Evolutionary conservation across 2,888 invertebrate species (phyloP), one percentile per base, ranked within the genome.

Genomic region (Unio pictorum): DNA sequence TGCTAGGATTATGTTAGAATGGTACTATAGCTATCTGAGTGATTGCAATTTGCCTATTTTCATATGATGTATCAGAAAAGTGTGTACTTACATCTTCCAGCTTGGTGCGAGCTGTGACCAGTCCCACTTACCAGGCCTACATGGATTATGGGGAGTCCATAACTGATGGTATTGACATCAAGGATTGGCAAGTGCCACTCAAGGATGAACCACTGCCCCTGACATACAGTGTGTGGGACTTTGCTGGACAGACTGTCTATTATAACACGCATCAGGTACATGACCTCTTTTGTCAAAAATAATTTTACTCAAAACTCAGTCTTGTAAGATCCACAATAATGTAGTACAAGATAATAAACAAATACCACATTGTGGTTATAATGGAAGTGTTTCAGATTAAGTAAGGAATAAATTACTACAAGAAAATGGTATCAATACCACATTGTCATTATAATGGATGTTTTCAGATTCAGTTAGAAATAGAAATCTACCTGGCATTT

Each of bases 141-240:
- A 72, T 80, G 60, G 78, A 82, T 71, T 73, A 80, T 57, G 80
- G 78, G 66, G 84, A 85, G 69, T 76, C 76, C 56, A 86, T 90
- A 63, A 90, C 90, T 4, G 89, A 90, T 72, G 90, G 90, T 57
- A 90, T 90, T 54, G 89, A 90, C 79, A 90, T 90, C 68, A 83
- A 77, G 15, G 82, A 81, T 6, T 90, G 90, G 90, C 72, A 81
- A 15, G 80, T 87, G 0, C 73, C 74, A 7, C 68, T 68, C 4
- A 67, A 69, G 18, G 67, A 72, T 3, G 80, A 83, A 61, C 59
- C 54, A 7, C 26, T n/a, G 15, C 69, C 76, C 1, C 74, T 86
- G 17, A 78, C 76, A 15, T 86, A 77, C 73, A 82, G 82, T 70
- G 84, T 84, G 15, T 90, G 90, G 89, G 89, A 89, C 78, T 89